Evolutionary conservation across 2,797 vertebrate genomes (phyloP), one percentile per base, ranked within the genome.

Genomic region (Gallinago nigripennis): DNA sequence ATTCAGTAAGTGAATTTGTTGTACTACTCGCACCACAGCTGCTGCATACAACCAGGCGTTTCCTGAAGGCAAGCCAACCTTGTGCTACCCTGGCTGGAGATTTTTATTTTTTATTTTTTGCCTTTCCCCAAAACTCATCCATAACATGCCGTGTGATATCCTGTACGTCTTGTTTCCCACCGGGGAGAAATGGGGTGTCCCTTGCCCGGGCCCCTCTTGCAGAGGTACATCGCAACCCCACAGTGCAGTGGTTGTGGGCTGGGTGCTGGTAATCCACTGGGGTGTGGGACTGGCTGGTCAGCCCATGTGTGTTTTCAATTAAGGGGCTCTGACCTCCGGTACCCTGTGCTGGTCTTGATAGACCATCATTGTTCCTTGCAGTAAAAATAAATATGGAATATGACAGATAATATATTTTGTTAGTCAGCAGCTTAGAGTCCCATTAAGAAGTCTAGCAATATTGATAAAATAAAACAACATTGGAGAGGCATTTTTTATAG

Each of bases 1-100:
- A 98, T 98, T 98, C 98, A 98, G 98, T 98, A 98, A 98, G 98
- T 98, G 98, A 98, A 98, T 98, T 98, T 98, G 98, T 98, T 98
- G 98, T 98, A 97, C 97, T 98, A 98, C 98, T 98, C 96, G 68
- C 97, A 94, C 97, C 98, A 97, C 98, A 98, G 98, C 98, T 98
- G 98, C 97, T 98, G 97, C 97, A 98, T 97, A 98, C 98, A 98
- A 97, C 98, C 98, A 81, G 96, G 97, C 97, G 51, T 98, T 98
- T 98, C 98, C 98, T 98, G 98, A 98, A 98, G 98, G 98, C 97
- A 97, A 98, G 98, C 97, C 98, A 98, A 97, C 93, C 97, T 96
- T 94, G 88, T 50, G 97, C 94, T 98, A 97, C 97, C 96, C 97
- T 97, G 94, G 95, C 96, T 98, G 95, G 94, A 91, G 96, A 94